Base-by-base conservation (phyloP, 1,140 invertebrate species). In the Diplogasteroides magnus region DNA sequence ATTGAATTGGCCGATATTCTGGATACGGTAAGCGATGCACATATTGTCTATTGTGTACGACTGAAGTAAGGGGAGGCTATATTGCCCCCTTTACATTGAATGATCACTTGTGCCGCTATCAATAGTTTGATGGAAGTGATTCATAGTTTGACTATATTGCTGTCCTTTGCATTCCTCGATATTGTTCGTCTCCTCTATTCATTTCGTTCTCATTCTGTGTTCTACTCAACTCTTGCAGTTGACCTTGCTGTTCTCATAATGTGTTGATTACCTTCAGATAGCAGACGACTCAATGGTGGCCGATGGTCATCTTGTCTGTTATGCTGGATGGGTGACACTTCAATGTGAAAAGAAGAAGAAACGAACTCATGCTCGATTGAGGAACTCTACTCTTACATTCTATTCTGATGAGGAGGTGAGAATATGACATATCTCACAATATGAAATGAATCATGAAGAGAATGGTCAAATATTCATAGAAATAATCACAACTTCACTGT, bases 371-470 rank as follows among this genome's bases (percentile, higher is more conserved):
- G 58, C 67, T 25, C 19, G 70, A 27, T 48, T 72, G 2, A 60
- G 61, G 23, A 67, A 72, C 31, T 62, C 59, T 60, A 58, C 61
- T 3, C 37, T 72, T 27, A 48, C 31, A 23, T 67, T 72, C 32
- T 56, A 63, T 27, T 58, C 63, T 0, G 64, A 72, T 28, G 70
- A 72, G 26, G 70, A 72, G 66, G 66, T 68, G 56, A 26, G 6
- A 6, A 14, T 57, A 31, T 66, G 27, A 61, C 14, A 61, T 28
- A 26, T 19, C 26, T 61, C 15, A 26, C 14, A 19, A 19, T 61
- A 25, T 19, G 19, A 19, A 26, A 19, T 61, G 60, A 14, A 26
- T 19, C 27, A 61, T 15, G 26, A 15, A 28, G n/a, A 15, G 15
- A 19, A 19, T 25, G 1, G n/a, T 28, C n/a, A 23, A 55, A 32